Percentiles rank a stretch among this genome's conserved stretches.
phyloP scores from a whole-genome alignment of 2,888 invertebrate species.

The Caenorhabditis sulstoni region DNA sequence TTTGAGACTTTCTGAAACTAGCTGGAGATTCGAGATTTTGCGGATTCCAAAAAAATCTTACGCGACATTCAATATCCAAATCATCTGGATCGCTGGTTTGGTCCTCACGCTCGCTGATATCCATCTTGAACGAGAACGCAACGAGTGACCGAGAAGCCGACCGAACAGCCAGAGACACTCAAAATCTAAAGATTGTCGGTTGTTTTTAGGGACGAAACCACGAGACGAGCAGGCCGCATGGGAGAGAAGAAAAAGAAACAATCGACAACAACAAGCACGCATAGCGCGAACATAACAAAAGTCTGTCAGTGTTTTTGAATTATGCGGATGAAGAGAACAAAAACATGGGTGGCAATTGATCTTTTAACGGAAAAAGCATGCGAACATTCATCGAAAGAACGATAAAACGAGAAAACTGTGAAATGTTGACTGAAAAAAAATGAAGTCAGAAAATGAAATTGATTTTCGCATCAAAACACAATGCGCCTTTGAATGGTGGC shows the following conservation, averaged over 20 bases:
- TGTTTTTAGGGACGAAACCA: conserved; percentile 36
- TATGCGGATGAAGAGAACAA: neutral
- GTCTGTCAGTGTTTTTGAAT: conserved; percentile 19
- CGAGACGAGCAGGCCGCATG: conserved; percentile 35
- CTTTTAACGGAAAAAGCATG: conserved; percentile 10
- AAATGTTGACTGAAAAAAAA: neutral
- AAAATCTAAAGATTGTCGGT: conserved; percentile 50
- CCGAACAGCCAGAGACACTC: conserved; percentile 15
- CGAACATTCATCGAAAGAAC: neutral
- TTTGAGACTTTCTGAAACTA: conserved; percentile 57
- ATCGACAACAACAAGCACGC: conserved; percentile 33
- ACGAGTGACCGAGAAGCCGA: conserved; percentile 13
- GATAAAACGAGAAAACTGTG: neutral
- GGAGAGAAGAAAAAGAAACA: conserved; percentile 37
- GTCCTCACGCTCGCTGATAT: conserved; percentile 60
- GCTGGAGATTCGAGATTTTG: neutral
- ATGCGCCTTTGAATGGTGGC: conserved; percentile 17
- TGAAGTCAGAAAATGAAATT: neutral
- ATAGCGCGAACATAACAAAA: conserved; percentile 13
- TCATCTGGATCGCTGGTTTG: conserved; percentile 52
- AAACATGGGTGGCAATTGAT: neutral
- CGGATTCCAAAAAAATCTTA: conserved; percentile 8
- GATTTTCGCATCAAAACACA: conserved; percentile 2
- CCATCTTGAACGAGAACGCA: conserved; percentile 44
- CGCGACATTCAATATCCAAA: conserved; percentile 48